Base-by-base conservation (phyloP, 2,797 vertebrate genomes). In the Nannoperca obscura region DNA sequence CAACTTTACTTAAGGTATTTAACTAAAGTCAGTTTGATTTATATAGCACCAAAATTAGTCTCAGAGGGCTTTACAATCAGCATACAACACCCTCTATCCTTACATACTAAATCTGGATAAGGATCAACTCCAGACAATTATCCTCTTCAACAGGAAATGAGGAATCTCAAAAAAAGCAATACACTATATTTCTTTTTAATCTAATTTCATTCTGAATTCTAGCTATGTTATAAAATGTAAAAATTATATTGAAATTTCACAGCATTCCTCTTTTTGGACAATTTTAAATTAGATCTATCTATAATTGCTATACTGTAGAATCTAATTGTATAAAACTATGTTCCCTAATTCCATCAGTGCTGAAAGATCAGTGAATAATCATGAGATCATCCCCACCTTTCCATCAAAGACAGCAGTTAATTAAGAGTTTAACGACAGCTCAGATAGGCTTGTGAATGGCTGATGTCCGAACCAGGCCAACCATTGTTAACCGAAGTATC, bases 331-430 rank as follows among this genome's bases (percentile, higher is more conserved):
- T 46, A 46, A 46, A 5, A 47, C n/a, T 40, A 19, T 9, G 49
- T 42, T 32, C 53, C 30, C 50, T 58, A 67, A 81, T 78, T 71
- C 61, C 0, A 36, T 78, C 40, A 77, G 17, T 13, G 27, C 17
- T 61, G 47, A 68, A 36, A 2, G 27, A 40, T 7, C 9, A 50
- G 19, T 36, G 15, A 80, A 68, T 44, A 63, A 63, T 72, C 30
- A n/a, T 27, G 19, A 46, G 15, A 61, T 79, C 32, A 71, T 46
- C 14, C 68, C 17, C 42, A 17, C 22, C 24, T 42, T 0, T 24
- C 4, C 62, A 76, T 76, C 65, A 84, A 75, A 66, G 74, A 34
- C 59, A 50, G 24, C 61, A 38, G 53, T 24, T 82, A 50, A 80
- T 82, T 71, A 57, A 24, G 13, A 36, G 34, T 0, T 42, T 38